These are phyloP conservation scores for Oxytorus armatus DNA, from an alignment of 2,888 invertebrate species.

Conservation along the genomic window DNA sequence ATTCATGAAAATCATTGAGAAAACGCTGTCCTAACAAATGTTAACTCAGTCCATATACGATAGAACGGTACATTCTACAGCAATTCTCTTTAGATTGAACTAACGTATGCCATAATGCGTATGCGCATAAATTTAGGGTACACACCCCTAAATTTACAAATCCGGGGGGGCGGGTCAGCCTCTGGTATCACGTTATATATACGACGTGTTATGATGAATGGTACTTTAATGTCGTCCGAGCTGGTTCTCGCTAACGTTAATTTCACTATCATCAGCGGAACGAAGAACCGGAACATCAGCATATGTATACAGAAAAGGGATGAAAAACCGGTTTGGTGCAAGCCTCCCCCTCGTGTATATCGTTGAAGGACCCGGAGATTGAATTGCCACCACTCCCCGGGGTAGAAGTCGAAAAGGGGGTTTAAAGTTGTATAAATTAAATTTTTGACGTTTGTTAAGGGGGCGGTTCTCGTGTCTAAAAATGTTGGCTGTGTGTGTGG, in stretches of 20 bases:
- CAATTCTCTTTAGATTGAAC: not conserved
- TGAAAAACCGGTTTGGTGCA: conserved; percentile 49
- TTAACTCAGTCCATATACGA: too few relatives aligned
- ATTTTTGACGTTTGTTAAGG: conserved; percentile 25
- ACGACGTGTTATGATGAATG: conserved; percentile 52
- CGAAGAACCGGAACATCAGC: conserved; percentile 34
- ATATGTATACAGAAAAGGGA: conserved; percentile 18
- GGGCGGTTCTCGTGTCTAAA: not conserved
- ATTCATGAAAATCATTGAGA: too few relatives aligned
- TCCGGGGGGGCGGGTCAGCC: not conserved
- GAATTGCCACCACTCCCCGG: too few relatives aligned
- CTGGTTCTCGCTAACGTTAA: conserved; percentile 47
- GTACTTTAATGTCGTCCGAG: conserved; percentile 53
- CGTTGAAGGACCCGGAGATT: conserved; percentile 18
- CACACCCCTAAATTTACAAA: conserved; percentile 36
- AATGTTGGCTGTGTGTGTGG: not conserved
- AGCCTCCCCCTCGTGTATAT: not conserved
- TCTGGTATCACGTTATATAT: not conserved
- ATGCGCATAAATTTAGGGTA: conserved; percentile 53
- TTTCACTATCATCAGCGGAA: conserved; percentile 26
- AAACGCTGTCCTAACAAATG: too few relatives aligned
- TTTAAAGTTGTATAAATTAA: conserved; percentile 43
- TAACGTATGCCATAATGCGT: conserved; percentile 19
- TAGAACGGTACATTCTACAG: too few relatives aligned
- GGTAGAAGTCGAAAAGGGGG: too few relatives aligned